Evolutionary conservation across 2,797 vertebrate genomes (phyloP).

Genomic region (Coluber constrictor): DNA sequence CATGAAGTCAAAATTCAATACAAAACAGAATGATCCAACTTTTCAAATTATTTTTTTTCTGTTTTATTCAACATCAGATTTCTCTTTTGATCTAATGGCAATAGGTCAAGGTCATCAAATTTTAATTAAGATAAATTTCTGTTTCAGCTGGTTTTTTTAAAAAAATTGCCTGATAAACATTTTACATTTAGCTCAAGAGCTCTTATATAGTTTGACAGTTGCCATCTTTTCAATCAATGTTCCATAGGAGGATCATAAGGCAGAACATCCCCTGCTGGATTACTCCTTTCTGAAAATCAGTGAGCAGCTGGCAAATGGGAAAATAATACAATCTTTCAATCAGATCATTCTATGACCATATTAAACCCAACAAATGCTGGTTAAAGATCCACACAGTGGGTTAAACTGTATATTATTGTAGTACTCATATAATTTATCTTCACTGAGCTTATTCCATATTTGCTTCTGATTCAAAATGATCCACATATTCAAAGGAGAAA

Average conservation of each 20-base stretch:
- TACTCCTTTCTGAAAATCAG: neutral
- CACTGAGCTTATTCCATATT: neutral
- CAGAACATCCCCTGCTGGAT: neutral
- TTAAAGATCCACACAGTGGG: neutral
- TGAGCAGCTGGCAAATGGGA: neutral
- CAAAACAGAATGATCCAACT: neutral
- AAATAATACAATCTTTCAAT: neutral
- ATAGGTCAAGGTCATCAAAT: neutral
- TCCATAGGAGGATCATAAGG: neutral
- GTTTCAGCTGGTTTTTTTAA: neutral
- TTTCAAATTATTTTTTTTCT: neutral
- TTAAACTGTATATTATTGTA: neutral
- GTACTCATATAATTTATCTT: neutral
- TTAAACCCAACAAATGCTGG: neutral
- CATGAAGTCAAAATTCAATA: neutral
- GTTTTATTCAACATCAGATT: neutral
- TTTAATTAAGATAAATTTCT: neutral
- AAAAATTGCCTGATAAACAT: neutral
- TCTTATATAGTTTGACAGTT: neutral
- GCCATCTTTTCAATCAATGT: neutral
- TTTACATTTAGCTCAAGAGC: neutral
- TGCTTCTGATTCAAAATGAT: neutral
- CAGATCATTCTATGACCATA: neutral
- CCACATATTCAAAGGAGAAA: neutral
- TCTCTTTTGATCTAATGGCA: neutral